These are phyloP conservation scores for Hyposoter dolosus DNA, from an alignment of 2,888 invertebrate species.

Conservation along the genomic window DNA sequence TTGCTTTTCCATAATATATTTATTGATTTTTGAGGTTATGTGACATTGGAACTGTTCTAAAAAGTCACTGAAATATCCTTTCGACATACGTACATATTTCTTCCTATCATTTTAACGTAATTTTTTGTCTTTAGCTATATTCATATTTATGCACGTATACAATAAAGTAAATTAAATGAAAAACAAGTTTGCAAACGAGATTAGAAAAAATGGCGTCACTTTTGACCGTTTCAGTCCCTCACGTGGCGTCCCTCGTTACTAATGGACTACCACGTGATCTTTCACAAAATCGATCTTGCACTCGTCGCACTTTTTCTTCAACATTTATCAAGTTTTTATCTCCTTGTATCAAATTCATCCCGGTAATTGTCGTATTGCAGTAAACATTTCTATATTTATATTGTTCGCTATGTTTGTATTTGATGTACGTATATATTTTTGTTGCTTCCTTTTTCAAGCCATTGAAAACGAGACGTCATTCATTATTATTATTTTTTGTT, in stretches of 20 bases:
- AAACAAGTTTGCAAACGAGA: constrained; percentile 52
- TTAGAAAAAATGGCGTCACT: constrained; percentile 46
- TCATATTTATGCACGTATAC: not conserved
- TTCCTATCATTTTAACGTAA: not conserved
- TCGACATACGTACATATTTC: constrained; percentile 5
- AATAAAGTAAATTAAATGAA: not conserved
- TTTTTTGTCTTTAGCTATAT: not conserved
- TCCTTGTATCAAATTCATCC: constrained; percentile 56
- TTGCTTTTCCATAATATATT: constrained; percentile 24
- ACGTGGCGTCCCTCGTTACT: constrained; percentile 10
- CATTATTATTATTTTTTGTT: constrained; percentile 2
- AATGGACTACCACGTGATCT: constrained; percentile 29
- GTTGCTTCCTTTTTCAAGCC: constrained; percentile 19
- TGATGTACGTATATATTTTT: constrained; percentile 10
- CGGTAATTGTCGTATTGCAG: constrained; percentile 20
- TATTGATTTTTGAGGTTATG: not conserved
- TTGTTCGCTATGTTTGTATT: constrained; percentile 23
- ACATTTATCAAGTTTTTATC: constrained; percentile 45
- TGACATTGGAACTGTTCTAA: not conserved
- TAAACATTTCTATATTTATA: constrained; percentile 22
- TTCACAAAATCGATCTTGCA: constrained; percentile 33
- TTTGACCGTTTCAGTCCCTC: constrained; percentile 7
- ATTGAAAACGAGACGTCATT: constrained; percentile 15
- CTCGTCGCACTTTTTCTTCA: constrained; percentile 21
- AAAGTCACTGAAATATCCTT: constrained; percentile 11